Base-by-base conservation (phyloP, 1,140 invertebrate species). In the Listronotus bonariensis region DNA sequence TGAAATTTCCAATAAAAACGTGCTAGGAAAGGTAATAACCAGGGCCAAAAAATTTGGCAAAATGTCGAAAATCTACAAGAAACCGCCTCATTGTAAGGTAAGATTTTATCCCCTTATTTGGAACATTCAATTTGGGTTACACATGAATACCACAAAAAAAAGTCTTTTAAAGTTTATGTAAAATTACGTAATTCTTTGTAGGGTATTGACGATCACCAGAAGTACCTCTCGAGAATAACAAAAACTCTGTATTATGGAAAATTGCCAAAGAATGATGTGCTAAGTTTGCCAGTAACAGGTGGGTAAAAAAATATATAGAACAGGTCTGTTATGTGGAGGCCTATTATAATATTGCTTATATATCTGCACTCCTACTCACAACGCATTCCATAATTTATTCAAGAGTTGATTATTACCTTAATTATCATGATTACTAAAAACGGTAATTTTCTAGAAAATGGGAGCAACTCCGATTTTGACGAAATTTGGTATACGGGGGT, bases 181-280 rank as follows among this genome's bases (percentile, higher is more conserved):
- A 36, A 36, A 36, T 26, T 36, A 36, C 32, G 9, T 12, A 36
- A 36, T 12, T 36, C 9, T 71, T 82, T 83, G 48, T 75, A 91
- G 88, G 81, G 77, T 26, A 82, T 89, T 74, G 83, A 82, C 15
- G 82, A 87, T 75, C 89, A 93, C 72, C 84, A 86, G 46, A 85
- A 88, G 57, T 91, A 93, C 76, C 79, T 92, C 53, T 85, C 87
- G 68, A 83, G 92, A 67, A 90, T 95, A 55, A 86, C 84, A 0
- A 95, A 95, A 79, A 91, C 91, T 0, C 80, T 95, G 6, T 95
- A 95, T 77, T 95, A 93, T 83, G 89, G 90, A 56, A 86, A 89
- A 77, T 77, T 89, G 40, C 88, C 90, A 20, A 80, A 80, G 49
- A 85, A 87, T 58, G 87, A 90, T 69, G 82, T 88, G 60, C 80